These are phyloP conservation scores for Cotesia typhae DNA, from an alignment of 1,140 invertebrate species.

Conservation along the genomic window DNA sequence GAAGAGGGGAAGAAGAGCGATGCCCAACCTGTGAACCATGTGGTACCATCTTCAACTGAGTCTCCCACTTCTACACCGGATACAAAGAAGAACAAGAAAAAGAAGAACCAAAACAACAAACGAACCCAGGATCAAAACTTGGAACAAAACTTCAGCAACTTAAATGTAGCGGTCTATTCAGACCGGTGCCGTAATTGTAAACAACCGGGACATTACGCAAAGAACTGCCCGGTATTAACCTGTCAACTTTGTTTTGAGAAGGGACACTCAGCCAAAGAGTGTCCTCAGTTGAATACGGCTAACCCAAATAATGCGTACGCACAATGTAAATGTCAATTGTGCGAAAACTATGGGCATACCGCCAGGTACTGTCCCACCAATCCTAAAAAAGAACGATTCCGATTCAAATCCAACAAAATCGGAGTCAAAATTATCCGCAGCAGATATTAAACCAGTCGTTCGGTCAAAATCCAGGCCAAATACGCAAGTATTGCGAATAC, in stretches of 20 bases:
- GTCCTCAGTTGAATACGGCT: background rate
- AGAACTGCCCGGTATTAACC: background rate
- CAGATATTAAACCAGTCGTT: too few relatives aligned
- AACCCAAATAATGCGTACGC: conserved; percentile 1
- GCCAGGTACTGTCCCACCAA: conserved; percentile 2
- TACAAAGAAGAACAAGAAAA: background rate
- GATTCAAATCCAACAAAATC: too few relatives aligned
- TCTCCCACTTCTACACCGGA: too few relatives aligned
- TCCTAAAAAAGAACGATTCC: background rate
- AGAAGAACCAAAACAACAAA: background rate
- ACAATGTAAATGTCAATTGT: conserved; percentile 20
- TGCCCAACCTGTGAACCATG: conserved; percentile 11
- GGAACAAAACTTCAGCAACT: background rate
- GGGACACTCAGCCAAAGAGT: conserved; percentile 15
- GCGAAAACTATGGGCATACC: conserved; percentile 8
- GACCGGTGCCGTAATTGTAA: background rate
- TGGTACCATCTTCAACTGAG: too few relatives aligned
- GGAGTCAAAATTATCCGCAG: too few relatives aligned
- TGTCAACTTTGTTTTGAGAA: conserved; percentile 21
- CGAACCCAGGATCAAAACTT: background rate
- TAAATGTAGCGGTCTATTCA: background rate
- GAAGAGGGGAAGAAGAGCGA: background rate
- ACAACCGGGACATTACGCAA: background rate
- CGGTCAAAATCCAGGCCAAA: too few relatives aligned
- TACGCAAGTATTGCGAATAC: too few relatives aligned